phyloP scores from a whole-genome alignment of 2,888 invertebrate species.

The Conops quadrifasciatus region DNA sequence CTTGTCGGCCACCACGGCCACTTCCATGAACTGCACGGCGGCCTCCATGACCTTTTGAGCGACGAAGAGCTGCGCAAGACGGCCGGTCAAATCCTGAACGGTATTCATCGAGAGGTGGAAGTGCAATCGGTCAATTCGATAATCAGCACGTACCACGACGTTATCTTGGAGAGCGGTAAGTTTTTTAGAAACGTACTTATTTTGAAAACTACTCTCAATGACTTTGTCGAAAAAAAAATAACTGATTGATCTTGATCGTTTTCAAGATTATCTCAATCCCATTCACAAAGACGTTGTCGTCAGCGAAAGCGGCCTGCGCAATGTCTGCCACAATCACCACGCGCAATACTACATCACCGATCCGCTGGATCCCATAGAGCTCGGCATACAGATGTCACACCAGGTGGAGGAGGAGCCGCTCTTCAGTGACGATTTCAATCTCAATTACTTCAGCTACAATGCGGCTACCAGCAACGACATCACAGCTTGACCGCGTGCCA shows the following conservation, averaged over 20 bases:
- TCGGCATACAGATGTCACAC: slow-evolving; percentile 63
- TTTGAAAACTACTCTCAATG: too few species aligned
- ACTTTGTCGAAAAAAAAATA: too few species aligned
- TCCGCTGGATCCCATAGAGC: slow-evolving; percentile 64
- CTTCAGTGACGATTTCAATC: slow-evolving; percentile 65
- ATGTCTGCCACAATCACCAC: slow-evolving; percentile 43
- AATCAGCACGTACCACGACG: slow-evolving; percentile 63
- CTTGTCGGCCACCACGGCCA: neutral
- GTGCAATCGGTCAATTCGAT: slow-evolving; percentile 68
- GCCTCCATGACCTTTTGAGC: slow-evolving; percentile 55
- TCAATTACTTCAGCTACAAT: slow-evolving; percentile 65
- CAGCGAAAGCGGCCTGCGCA: slow-evolving; percentile 75
- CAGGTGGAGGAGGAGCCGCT: slow-evolving; percentile 62
- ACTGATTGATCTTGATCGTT: slow-evolving; percentile 4
- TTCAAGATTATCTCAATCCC: slow-evolving; percentile 71
- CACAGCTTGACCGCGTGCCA: slow-evolving; percentile 61
- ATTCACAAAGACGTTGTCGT: slow-evolving; percentile 82
- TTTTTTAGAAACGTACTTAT: slow-evolving; percentile 6
- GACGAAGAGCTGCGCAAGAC: slow-evolving; percentile 67
- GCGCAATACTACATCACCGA: slow-evolving; percentile 63
- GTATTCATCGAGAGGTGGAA: slow-evolving; percentile 70
- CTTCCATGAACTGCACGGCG: slow-evolving; percentile 37
- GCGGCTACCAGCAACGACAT: slow-evolving; percentile 59
- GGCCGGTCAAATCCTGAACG: slow-evolving; percentile 71
- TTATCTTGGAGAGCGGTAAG: slow-evolving; percentile 62